phyloP scores from a whole-genome alignment of 2,888 invertebrate genomes.

The Cataglyphis livida region DNA sequence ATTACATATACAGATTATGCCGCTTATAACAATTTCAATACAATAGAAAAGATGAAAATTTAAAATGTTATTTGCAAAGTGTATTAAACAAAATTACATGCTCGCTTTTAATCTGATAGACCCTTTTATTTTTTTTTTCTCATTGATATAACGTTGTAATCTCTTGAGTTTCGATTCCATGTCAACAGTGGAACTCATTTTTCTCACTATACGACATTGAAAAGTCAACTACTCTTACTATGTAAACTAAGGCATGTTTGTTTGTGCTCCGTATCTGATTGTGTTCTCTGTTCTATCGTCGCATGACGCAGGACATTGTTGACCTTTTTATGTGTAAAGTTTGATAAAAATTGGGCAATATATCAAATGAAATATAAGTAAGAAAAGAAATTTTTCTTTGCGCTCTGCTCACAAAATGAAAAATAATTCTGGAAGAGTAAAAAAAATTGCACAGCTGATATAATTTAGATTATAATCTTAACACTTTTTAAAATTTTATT shows the following conservation, averaged over 20 bases:
- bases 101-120: background rate
- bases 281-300: background rate
- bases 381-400: background rate
- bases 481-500: background rate
- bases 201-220: background rate
- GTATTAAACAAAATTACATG: background rate
- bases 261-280: background rate
- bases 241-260: background rate
- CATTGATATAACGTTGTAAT: background rate
- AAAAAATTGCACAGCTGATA: background rate
- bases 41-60: background rate
- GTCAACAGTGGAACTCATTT: background rate
- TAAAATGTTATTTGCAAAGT: background rate
- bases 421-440: background rate
- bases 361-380: background rate
- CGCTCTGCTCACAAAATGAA: background rate
- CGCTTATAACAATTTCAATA: background rate
- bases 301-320: background rate
- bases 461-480: slow-evolving; percentile 3
- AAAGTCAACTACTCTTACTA: background rate
- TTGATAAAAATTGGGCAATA: background rate
- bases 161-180: background rate
- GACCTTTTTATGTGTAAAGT: background rate
- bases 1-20: background rate
- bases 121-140: background rate